Evolutionary conservation across 2,113 vertebrate species (phyloP), one percentile per base, ranked within the genome.

Genomic region (Microcebus tavaratra): DNA sequence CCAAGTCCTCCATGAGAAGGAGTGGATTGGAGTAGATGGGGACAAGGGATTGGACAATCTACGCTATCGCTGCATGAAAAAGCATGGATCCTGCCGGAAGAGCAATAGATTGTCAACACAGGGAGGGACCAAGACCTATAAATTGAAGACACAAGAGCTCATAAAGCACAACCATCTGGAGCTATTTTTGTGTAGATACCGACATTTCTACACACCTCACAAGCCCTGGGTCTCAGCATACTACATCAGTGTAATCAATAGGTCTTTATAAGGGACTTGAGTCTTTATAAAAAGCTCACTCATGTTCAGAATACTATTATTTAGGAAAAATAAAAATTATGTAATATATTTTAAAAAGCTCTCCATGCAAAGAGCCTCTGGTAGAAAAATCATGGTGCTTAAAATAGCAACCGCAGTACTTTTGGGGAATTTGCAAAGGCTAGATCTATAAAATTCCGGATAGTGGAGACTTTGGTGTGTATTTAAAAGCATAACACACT

Each of bases 261-360:
- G 39, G 36, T 29, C n/a, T 50, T 80, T 61, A 36, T 42, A 86
- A 70, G 31, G 34, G n/a, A 90, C 13, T 25, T 75, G 13, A 55
- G n/a, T 45, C 50, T 75, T 92, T 68, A 92, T 50, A 63, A 81
- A 75, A 67, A n/a, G 27, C n/a, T 76, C 70, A 53, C 65, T 34
- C 39, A 23, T 29, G 6, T 48, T 82, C 42, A 82, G 45, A 82
- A 79, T 48, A 59, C 39, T 61, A 57, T 85, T 85, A 79, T 79
- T 84, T 34, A 68, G 63, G 59, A 82, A 90, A 90, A 83, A 84
- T 63, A 48, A 75, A 95, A 84, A n/a, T 94, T 82, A 75, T 45
- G 20, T 76, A 75, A 90, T 45, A 10, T 85, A 48, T 50, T 93
- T 88, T 81, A 70, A 27, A 70, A 96, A 94, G 23, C 27, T 57